phyloP scores from a whole-genome alignment of 2,888 invertebrate genomes.

The Piscicola geometra region DNA sequence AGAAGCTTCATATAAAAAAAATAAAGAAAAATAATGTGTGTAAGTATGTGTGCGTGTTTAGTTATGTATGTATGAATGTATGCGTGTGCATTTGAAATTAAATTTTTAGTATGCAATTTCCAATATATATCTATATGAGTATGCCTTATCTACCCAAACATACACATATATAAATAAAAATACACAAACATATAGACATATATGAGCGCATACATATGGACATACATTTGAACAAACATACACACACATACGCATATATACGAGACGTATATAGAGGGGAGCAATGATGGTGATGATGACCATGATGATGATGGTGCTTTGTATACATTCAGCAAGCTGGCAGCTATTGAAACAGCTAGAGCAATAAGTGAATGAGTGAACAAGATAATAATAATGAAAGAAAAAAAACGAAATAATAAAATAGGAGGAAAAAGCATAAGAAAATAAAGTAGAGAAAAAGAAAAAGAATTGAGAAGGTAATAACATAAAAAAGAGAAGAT shows the following conservation, averaged over 20 bases:
- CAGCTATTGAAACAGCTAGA: constrained; percentile 33
- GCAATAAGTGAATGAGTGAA: constrained; percentile 37
- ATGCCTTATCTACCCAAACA: not conserved
- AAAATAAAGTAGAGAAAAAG: not conserved
- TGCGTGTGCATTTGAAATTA: constrained; percentile 1
- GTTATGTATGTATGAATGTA: constrained; percentile 11
- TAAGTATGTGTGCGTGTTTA: constrained; percentile 4
- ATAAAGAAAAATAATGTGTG: no score
- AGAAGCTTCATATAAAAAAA: no score
- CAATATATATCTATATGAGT: not conserved
- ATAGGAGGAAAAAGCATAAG: not conserved
- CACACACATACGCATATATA: not conserved
- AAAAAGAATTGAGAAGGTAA: not conserved
- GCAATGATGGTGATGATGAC: constrained; percentile 6
- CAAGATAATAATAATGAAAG: not conserved
- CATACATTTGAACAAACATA: no score
- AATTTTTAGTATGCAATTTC: not conserved
- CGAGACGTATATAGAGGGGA: not conserved
- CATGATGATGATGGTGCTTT: constrained; percentile 19
- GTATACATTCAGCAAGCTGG: constrained; percentile 33
- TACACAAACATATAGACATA: no score
- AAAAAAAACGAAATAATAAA: not conserved
- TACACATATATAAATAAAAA: constrained; percentile 11
- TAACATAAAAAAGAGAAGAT: not conserved
- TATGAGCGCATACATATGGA: no score